Evolutionary conservation across 2,797 vertebrate genomes (phyloP), one percentile per base, ranked within the genome.

Genomic region (Cottoperca gobio): DNA sequence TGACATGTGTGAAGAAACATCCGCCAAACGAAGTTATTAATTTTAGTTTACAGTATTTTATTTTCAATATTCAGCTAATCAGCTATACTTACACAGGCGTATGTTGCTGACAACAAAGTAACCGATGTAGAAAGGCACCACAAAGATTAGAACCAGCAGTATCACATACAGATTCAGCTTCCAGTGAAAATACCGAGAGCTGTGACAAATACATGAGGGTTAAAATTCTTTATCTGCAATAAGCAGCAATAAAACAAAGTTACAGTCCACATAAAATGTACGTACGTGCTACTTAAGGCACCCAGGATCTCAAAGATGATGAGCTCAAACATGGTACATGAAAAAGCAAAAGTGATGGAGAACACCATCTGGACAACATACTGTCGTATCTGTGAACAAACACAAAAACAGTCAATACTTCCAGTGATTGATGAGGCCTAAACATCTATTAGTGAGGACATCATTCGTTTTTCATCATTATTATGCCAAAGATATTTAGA

Each of bases 91-190:
- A 99, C 98, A 81, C 23, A 99, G 92, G 70, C 96, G 96, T 89
- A 99, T 99, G 91, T 99, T 99, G 95, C 98, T 99, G 87, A 99
- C 97, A 60, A 99, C 95, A 90, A 99, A 99, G 90, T 99, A 99
- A 59, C 98, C 97, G 8, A 99, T 99, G 90, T 99, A 99, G 92
- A 99, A 99, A 88, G 98, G 98, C 81, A 99, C 98, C 91, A 99
- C 96, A 82, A 99, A 99, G 75, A 99, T 97, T 0, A 99, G 93
- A 75, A 99, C 97, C 86, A 99, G 95, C 70, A 99, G 91, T 89
- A 99, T 99, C 53, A 99, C 96, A 70, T 97, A 99, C 21, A 99
- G 92, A 90, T 99, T 99, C 86, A 99, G 91, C 89, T 99, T 99
- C 98, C 98, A 99, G 85, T 99, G 97, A 92, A 99, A 99, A 92